Base-by-base conservation (phyloP, 2,888 invertebrate species). In the Epirrhoe tristata region DNA sequence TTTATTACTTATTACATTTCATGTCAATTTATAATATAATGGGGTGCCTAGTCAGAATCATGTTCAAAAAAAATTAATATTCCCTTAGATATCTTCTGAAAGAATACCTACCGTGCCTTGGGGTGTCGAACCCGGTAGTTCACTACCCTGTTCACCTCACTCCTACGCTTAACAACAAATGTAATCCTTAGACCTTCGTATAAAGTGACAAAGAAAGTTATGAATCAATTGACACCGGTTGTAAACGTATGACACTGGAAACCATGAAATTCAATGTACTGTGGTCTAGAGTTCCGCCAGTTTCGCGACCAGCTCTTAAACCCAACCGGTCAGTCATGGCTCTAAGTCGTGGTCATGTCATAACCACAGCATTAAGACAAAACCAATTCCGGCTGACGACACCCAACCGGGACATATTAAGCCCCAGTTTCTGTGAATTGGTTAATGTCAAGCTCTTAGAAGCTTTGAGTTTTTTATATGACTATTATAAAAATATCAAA, bases 381-480 rank as follows among this genome's bases (percentile, higher is more conserved):
- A 67, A 59, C 63, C 59, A 63, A 67, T 63, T 60, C 56, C 39
- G 36, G 52, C 57, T 67, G 63, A 63, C 48, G 63, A 63, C 59
- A 53, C 53, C 54, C 54, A 77, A 79, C 52, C 48, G n/a, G 63
- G 32, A 57, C 57, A 57, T 17, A 31, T 32, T 24, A 55, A 55
- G 24, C 39, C 14, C n/a, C 50, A 24, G 52, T 43, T 59, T 16
- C 16, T 24, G 12, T 24, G 10, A 34, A 58, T 34, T 12, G n/a
- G 39, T 14, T 1, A n/a, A 48, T 14, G 12, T 16, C 43, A 43
- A 34, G 7, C 6, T 7, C 6, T 34, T 24, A 24, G 32, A 3
- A 3, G 5, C 34, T 6, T 7, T 7, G 34, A 34, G 34, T 5
- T 6, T 34, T 34, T 7, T 0, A 34, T 34, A 7, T 24, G n/a